Percentiles rank a stretch among this genome's conserved stretches.
Conservation (phyloP, 2,797 vertebrate genomes). For the Pangasius sanitwongsei region DNA sequence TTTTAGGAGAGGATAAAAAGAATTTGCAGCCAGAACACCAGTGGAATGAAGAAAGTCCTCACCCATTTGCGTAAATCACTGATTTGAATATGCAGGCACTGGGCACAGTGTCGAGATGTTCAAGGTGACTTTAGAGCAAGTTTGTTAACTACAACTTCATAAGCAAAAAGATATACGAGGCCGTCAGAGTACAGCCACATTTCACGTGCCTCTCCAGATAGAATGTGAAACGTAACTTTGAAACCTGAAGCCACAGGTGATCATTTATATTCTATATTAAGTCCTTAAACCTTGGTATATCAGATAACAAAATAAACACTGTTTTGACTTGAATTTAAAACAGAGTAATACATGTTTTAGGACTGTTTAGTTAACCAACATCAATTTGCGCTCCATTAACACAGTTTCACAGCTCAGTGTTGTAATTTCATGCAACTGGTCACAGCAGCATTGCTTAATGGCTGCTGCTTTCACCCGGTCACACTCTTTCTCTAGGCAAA, state of each 20-base stretch:
- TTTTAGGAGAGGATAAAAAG: not conserved
- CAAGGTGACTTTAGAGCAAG: not conserved
- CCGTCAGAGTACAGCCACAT: not conserved
- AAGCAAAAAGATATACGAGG: not conserved
- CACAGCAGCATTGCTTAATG: not conserved
- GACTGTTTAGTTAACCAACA: not conserved
- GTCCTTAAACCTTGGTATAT: not conserved
- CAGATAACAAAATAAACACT: not conserved
- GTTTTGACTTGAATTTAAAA: not conserved
- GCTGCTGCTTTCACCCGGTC: not conserved
- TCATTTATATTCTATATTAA: not conserved
- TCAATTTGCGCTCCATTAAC: not conserved
- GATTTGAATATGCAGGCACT: conserved; percentile 7
- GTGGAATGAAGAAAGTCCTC: not conserved
- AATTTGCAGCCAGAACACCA: not conserved
- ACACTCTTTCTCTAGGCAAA: conserved; percentile 22
- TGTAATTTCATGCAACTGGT: not conserved
- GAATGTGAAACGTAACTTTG: not conserved
- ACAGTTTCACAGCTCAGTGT: not conserved
- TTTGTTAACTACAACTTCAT: not conserved
- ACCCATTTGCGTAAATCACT: not conserved
- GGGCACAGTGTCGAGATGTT: too few species aligned
- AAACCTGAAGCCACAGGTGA: not conserved
- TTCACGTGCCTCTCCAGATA: not conserved
- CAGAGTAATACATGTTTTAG: not conserved